Conservation (phyloP, 2,113 vertebrate genomes). For the human (Homo sapiens) region GRCh38 chr17:16470001-16470500, state of each 20-base stretch:
- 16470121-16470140: background rate
- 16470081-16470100: constrained; percentile 35
- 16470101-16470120: background rate
- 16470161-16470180: background rate
- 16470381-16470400: background rate
- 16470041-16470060: background rate
- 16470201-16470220: constrained; percentile 16
- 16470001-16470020: background rate
- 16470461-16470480: constrained; percentile 48
- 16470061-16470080: background rate
- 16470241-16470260: constrained; percentile 9
- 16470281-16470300: background rate
- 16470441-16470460: background rate
- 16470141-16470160: background rate
- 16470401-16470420: background rate
- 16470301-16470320: constrained; percentile 40
- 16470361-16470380: constrained; percentile 31
- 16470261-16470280: background rate
- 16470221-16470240: background rate
- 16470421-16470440: constrained; percentile 16
- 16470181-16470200: constrained; percentile 39
- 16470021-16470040: background rate
- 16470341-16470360: background rate
- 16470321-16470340: background rate
- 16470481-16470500: constrained; percentile 19